phyloP scores from a whole-genome alignment of 2,113 vertebrate species.

The Delphinapterus leucas region DNA sequence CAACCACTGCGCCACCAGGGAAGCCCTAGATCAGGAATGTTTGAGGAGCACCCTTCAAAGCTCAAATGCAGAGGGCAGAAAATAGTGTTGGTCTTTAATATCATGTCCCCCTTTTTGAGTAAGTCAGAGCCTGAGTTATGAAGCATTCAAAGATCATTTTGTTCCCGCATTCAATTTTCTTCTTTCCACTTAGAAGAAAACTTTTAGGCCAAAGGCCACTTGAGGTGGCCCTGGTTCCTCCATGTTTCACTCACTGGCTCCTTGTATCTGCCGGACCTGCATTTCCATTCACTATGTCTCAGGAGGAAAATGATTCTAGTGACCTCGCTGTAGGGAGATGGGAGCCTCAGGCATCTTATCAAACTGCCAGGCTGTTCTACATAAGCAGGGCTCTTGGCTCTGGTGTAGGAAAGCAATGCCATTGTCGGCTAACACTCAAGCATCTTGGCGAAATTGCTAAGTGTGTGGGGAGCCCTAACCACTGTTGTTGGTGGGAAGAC shows the following conservation, averaged over 20 bases:
- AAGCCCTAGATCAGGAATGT: not conserved
- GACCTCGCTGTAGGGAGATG: not conserved
- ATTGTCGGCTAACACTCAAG: not conserved
- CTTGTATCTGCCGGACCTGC: not conserved
- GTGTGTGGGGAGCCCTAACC: not conserved
- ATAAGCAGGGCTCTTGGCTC: not conserved
- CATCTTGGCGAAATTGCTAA: not conserved
- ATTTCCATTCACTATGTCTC: not conserved
- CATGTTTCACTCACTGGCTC: not conserved
- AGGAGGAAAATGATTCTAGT: not conserved
- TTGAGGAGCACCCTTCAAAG: not conserved
- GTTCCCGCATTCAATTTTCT: not conserved
- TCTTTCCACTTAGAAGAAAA: not conserved
- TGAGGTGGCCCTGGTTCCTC: not conserved
- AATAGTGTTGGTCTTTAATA: not conserved
- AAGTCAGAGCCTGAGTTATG: constrained; percentile 5
- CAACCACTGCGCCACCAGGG: too few relatives aligned
- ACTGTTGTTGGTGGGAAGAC: not conserved
- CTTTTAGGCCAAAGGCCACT: not conserved
- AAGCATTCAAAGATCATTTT: constrained; percentile 47
- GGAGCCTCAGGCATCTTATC: not conserved
- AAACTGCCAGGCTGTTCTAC: not conserved
- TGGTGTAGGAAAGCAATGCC: not conserved
- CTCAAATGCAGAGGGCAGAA: not conserved
- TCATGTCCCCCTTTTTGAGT: not conserved